These are phyloP conservation scores for Oryctolagus cuniculus DNA, from an alignment of 2,113 vertebrate genomes.

Conservation along the genomic window DNA sequence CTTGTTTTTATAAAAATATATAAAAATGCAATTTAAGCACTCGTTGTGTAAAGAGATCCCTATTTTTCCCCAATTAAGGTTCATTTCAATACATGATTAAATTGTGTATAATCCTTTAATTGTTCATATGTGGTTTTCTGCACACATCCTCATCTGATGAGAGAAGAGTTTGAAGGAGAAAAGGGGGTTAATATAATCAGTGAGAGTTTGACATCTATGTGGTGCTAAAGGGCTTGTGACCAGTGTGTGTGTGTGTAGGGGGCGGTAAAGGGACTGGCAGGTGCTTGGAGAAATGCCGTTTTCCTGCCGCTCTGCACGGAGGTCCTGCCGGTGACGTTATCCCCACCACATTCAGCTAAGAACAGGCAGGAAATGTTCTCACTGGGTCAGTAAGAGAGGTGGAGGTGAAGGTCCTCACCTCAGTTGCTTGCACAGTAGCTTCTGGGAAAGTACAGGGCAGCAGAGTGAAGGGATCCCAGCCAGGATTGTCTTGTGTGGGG, in stretches of 20 bases:
- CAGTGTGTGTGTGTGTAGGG: not conserved
- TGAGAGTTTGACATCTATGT: not conserved
- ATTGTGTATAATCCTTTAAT: not conserved
- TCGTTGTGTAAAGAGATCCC: not conserved
- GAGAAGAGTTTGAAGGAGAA: not conserved
- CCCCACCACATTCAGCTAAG: not conserved
- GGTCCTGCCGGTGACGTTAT: too few species aligned
- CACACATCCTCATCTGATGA: not conserved
- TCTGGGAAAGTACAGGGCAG: fast-evolving
- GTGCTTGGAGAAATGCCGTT: not conserved
- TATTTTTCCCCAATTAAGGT: not conserved
- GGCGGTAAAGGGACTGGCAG: not conserved
- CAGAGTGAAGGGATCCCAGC: not conserved
- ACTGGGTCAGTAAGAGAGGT: not conserved
- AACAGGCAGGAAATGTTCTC: too few species aligned
- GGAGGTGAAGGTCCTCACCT: not conserved
- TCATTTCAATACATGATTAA: not conserved
- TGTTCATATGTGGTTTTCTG: not conserved
- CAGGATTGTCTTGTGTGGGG: fast-evolving
- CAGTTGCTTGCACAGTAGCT: too few species aligned
- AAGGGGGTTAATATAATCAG: not conserved
- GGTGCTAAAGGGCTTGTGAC: not conserved
- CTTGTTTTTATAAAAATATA: not conserved
- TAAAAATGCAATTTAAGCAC: not conserved
- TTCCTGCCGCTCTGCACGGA: not conserved